A percentile compares a stretch with the other conserved stretches of the same genome.
phyloP scores from a whole-genome alignment of 2,113 vertebrate species.

The Arvicanthis niloticus region DNA sequence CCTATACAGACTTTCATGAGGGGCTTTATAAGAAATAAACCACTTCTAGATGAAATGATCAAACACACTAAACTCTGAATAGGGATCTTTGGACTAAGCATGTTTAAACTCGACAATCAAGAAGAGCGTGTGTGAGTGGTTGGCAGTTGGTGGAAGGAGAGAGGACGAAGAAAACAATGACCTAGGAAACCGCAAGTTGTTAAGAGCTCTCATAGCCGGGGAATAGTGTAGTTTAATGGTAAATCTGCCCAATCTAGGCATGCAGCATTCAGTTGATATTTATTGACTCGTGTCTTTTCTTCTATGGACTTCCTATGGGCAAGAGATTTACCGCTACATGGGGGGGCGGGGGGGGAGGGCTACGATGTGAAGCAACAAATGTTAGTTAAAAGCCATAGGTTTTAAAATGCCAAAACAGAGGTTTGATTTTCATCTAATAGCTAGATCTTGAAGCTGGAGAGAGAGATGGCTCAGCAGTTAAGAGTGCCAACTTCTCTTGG shows the following conservation, averaged over 20 bases:
- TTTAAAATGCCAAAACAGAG: not conserved
- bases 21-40: not conserved
- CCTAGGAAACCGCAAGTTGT: too few species aligned
- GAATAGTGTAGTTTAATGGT: too few species aligned
- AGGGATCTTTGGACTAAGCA: not conserved
- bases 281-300: too few species aligned
- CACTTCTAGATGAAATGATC: constrained; percentile 13
- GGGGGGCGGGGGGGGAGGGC: too few species aligned
- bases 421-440: constrained; percentile 8
- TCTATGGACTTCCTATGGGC: too few species aligned
- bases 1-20: not conserved
- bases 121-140: too few species aligned
- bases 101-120: constrained; percentile 16
- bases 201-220: too few species aligned
- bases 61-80: not conserved
- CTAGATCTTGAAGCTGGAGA: not conserved
- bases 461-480: not conserved
- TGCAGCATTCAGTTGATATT: too few species aligned
- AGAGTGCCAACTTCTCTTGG: not conserved
- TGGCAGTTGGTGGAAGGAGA: too few species aligned
- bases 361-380: not conserved
- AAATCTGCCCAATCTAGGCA: too few species aligned
- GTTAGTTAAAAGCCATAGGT: not conserved
- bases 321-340: too few species aligned
- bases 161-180: too few species aligned